Base-by-base conservation (phyloP, 53 echinoderm and acorn worm genomes). In the Astropecten irregularis region DNA sequence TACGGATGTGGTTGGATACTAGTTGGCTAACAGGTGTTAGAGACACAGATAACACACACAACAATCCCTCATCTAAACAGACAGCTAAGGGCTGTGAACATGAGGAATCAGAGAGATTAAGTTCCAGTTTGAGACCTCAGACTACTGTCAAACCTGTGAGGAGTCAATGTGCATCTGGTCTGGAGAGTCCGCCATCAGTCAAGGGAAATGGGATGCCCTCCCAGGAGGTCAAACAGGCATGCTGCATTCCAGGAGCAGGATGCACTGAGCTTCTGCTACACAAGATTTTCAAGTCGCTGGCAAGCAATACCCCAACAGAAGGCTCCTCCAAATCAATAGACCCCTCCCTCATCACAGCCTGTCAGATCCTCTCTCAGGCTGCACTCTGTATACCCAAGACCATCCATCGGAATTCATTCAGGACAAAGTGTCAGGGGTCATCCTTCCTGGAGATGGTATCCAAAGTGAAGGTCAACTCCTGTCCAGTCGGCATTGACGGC, bases 301-400 rank as follows among this genome's bases (percentile, higher is more conserved):
- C 54, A n/a, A 40, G 16, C 6, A 23, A 13, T 37, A 26, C 22
- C 19, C 20, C 30, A 2, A 18, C 40, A 40, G 52, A 66, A 30
- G 18, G 15, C 52, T 29, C 33, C 18, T 18, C 39, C 3, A 35
- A 51, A 13, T 0, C 21, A 29, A 71, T 3, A 13, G 68, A 82
- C 38, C 69, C 53, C 40, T 32, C 81, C 35, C 15, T 77, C 23
- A 49, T 13, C 33, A 61, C 48, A 49, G 88, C 72, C 21, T 42
- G 35, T 10, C 30, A 69, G 3, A 62, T 91, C 29, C 30, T 91
- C 26, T 25, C 69, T 1, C 56, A 63, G 48, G 47, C 88, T 0
- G 51, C 88, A 4, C 68, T 91, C 25, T 83, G 88, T 47, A 74
- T 91, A 25, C 87, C 88, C 14, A 84, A 79, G 59, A 77, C 36